Percentiles rank a stretch among this genome's conserved stretches.
Conservation (phyloP, 2,113 vertebrate species). For the Chloroceryle aenea region DNA sequence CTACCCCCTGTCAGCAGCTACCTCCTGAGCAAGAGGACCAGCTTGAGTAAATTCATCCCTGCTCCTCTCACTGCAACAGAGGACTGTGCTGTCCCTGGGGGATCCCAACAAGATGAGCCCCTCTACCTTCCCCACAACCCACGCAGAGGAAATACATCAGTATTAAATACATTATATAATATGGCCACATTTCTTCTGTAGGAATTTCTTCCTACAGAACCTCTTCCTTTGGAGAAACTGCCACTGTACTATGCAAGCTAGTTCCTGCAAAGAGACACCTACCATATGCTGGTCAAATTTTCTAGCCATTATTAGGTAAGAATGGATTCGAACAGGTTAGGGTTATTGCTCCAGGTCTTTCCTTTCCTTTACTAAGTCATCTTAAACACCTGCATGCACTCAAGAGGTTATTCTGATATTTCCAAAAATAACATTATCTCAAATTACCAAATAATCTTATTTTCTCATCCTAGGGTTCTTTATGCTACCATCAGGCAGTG, state of each 20-base stretch:
- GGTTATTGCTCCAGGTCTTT: neutral
- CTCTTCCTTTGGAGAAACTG: neutral
- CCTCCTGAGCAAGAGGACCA: neutral
- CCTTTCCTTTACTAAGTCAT: neutral
- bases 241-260: neutral
- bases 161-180: neutral
- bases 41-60: neutral
- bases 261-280: neutral
- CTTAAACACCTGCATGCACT: neutral
- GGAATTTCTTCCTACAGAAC: neutral
- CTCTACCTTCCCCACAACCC: neutral
- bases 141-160: neutral
- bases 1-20: neutral
- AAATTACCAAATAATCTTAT: neutral
- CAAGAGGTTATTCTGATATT: neutral
- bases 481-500: fast-evolving
- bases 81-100: no score
- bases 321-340: neutral
- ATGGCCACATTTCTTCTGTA: neutral
- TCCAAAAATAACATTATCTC: neutral
- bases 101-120: neutral
- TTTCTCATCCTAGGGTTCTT: neutral
- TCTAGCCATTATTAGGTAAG: neutral
- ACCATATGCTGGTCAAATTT: neutral
- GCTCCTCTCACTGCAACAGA: neutral